These are phyloP conservation scores for Henricia sp. DNA, from an alignment of 53 echinoderm and acorn worm genomes.

Conservation along the genomic window DNA sequence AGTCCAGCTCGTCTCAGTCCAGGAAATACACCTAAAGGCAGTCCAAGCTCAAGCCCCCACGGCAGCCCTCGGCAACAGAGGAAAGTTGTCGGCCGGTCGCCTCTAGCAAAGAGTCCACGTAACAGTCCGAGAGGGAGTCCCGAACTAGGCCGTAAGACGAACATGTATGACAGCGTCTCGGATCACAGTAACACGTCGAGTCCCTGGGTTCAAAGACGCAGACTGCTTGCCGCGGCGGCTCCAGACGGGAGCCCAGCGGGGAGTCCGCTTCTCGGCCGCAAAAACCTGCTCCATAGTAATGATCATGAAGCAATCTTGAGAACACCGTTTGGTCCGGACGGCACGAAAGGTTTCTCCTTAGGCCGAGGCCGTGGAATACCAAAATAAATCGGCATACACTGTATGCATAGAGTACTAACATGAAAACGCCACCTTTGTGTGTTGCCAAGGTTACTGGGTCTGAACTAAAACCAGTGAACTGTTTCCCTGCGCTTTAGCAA, in stretches of 20 bases:
- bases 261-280: slow-evolving; percentile 80
- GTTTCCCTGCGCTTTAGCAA: too few relatives aligned
- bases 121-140: slow-evolving; percentile 88
- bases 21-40: slow-evolving; percentile 88
- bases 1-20: slow-evolving; percentile 91
- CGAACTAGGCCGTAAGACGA: slow-evolving; percentile 70
- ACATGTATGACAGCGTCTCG: slow-evolving; percentile 60
- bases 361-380: slow-evolving; percentile 84
- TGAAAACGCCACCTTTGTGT: too few relatives aligned
- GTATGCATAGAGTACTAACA: too few relatives aligned
- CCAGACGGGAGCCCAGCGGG: slow-evolving; percentile 74
- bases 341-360: slow-evolving; percentile 68
- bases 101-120: slow-evolving; percentile 72
- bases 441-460: too few relatives aligned
- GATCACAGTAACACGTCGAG: slow-evolving; percentile 84
- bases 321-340: slow-evolving; percentile 73
- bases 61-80: slow-evolving; percentile 92
- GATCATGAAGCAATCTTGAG: slow-evolving; percentile 68
- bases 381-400: too few relatives aligned
- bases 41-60: slow-evolving; percentile 93
- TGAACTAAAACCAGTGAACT: too few relatives aligned
- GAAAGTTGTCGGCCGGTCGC: slow-evolving; percentile 74
- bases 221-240: slow-evolving; percentile 67
- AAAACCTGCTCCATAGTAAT: slow-evolving; percentile 58
- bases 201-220: slow-evolving; percentile 88